Conservation (phyloP, 2,797 vertebrate genomes). For the Rhinella marina region DNA sequence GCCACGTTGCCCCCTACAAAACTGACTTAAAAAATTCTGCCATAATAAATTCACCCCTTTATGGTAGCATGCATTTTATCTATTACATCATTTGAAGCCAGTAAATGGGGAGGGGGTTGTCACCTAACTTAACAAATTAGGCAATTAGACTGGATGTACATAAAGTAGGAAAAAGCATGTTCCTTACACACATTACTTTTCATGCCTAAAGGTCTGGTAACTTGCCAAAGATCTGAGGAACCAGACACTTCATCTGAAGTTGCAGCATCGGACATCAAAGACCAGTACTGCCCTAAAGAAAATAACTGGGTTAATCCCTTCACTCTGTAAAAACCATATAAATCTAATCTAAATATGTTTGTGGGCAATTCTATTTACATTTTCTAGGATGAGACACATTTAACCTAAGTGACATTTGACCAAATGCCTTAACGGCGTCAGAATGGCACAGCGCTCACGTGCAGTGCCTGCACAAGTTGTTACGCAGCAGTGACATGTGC, state of each 20-base stretch:
- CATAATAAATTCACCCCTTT: too few relatives aligned
- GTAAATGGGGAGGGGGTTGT: not conserved
- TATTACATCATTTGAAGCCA: not conserved
- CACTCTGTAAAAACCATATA: constrained; percentile 10
- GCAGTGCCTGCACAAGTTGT: too few relatives aligned
- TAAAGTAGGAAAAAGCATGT: constrained; percentile 1
- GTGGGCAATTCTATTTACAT: constrained; percentile 20
- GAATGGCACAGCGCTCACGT: too few relatives aligned
- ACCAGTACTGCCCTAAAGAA: constrained; percentile 31
- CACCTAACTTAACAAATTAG: not conserved
- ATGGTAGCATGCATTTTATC: not conserved
- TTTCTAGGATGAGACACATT: not conserved
- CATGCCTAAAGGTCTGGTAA: constrained; percentile 30
- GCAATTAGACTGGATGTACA: constrained; percentile 16
- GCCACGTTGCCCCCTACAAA: not conserved
- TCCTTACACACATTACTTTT: constrained; percentile 9
- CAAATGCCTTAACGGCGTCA: too few relatives aligned
- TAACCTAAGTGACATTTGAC: not conserved
- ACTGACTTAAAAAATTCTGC: not conserved
- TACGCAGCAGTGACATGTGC: too few relatives aligned
- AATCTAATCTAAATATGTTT: constrained; percentile 1
- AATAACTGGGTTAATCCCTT: constrained; percentile 18
- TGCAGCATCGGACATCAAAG: constrained; percentile 38
- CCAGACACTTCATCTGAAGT: constrained; percentile 2
- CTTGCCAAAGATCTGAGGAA: constrained; percentile 27